Base-by-base conservation (phyloP, 35 echinoderm and acorn worm species). In the Lytechinus pictus region DNA sequence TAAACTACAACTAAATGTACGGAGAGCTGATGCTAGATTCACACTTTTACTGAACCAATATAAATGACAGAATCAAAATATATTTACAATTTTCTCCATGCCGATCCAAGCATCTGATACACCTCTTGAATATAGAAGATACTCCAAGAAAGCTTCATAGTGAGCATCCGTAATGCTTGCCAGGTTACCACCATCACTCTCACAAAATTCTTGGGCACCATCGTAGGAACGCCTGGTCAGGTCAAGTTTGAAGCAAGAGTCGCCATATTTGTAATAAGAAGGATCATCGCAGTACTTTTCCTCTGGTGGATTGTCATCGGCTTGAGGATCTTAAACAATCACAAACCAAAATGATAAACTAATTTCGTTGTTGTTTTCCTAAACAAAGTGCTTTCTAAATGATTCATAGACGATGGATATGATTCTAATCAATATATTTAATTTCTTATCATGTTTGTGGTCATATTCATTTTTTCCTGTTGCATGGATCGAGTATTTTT, bases 111-210 rank as follows among this genome's bases (percentile, higher is more conserved):
- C 97, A 12, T 79, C 60, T 1, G 96, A 57, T 33, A 94, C 86
- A 1, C 94, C 54, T 52, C 95, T 97, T 0, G 94, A 94, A 57
- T 94, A 87, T 53, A 99, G 61, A 9, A 95, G 88, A 54, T 94
- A 92, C 94, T 97, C 98, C 5, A 99, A 53, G 72, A 97, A 99
- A 24, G 97, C 97, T 92, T 99, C 95, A 16, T 97, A 96, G 54
- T 94, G 97, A 6, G 87, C 96, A 95, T 99, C 97, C 12, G 21
- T 29, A 33, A 99, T 94, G 54, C 96, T 95, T 1, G 97, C 97
- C 28, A 99, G 95, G 10, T 72, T 92, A 13, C 93, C 94, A 10
- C 95, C 96, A 8, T 99, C 97, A 53, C 55, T 66, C 27, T 94
- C 28, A 91, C 98, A 99, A 5, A 95, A 61, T 16, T 52, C 52